Base-by-base conservation (phyloP, 1,140 invertebrate genomes). In the Plodia interpunctella region DNA sequence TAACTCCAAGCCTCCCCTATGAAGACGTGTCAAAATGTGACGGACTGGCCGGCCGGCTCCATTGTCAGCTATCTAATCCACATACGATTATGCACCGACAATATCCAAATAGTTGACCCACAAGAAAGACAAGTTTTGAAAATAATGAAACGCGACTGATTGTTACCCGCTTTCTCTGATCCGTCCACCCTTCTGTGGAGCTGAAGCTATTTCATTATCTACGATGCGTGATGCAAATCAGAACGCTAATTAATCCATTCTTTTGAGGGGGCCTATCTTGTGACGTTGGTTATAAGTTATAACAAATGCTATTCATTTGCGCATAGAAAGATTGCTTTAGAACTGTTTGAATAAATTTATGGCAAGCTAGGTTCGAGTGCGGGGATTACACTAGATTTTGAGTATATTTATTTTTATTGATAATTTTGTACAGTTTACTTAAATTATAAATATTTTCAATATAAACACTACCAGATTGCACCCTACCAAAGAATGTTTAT, bases 91-190 rank as follows among this genome's bases (percentile, higher is more conserved):
- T 80, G 76, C 75, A 88, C 65, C 72, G 74, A 83, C 72, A 76
- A 66, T 67, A 69, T 66, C 62, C 38, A 76, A 83, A 88, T 78
- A 66, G 69, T 44, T 58, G 55, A 52, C 63, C 72, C 72, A 76
- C 76, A 76, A 77, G 74, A 80, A 80, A 77, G 69, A 86, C 85
- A 76, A 78, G 85, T 88, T 86, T 83, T 67, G 62, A 65, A 72
- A 76, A 83, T 83, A 85, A 87, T 76, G 62, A 72, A 78, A 76
- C 74, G 57, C 66, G 65, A 74, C 65, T 66, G 68, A 76, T 78
- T 74, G 70, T 77, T 62, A 67, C 70, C 61, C 75, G 76, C 82
- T 87, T 87, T 88, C 81, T 75, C 78, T 74, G 52, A 74, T 75
- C 68, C 70, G 69, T 75, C 70, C 74, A 74, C 78, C 80, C 80